Base-by-base conservation (phyloP, 2,797 vertebrate genomes). In the Steatocranus sp. region DNA sequence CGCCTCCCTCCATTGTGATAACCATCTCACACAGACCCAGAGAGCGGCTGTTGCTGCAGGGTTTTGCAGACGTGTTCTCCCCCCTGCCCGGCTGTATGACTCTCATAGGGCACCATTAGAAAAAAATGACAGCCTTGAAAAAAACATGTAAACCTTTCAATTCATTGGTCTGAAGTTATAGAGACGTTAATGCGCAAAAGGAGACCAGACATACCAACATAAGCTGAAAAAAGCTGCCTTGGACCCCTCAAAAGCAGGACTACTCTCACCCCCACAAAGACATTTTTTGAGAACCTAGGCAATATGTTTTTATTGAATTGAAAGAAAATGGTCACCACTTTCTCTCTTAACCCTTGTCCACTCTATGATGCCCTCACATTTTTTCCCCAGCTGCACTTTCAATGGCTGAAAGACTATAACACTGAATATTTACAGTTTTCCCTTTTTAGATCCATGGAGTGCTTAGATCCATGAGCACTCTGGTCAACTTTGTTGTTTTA, bases 61-160 rank as follows among this genome's bases (percentile, higher is more conserved):
- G 53, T 17, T 54, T 54, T 54, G 53, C 14, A 54, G 53, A 54
- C 5, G 0, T 30, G 25, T 17, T 1, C 53, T 2, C 53, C 14
- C 0, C 53, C 53, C 53, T 54, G 53, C 3, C 1, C 0, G 3
- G 53, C 53, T 9, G 14, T 54, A 56, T 2, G 2, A 30, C 53
- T 56, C 25, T 56, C 0, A 10, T 17, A 54, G 14, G 53, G 14
- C 8, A 56, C 8, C 53, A 17, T 10, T 56, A 56, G 53, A 30
- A 30, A 30, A 54, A 54, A 54, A 30, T 30, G 8, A 2, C 53
- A 30, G 3, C 32, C 11, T 63, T 36, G 11, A 38, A 18, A 66
- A 30, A 66, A 38, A 20, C 1, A 25, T 25, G 61, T 15, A 25
- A 68, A 68, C 20, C 36, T 41, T 66, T 41, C 3, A 0, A 41